Evolutionary conservation across 2,888 invertebrate species (phyloP), one percentile per base, ranked within the genome.

Genomic region (Sycophila texana): DNA sequence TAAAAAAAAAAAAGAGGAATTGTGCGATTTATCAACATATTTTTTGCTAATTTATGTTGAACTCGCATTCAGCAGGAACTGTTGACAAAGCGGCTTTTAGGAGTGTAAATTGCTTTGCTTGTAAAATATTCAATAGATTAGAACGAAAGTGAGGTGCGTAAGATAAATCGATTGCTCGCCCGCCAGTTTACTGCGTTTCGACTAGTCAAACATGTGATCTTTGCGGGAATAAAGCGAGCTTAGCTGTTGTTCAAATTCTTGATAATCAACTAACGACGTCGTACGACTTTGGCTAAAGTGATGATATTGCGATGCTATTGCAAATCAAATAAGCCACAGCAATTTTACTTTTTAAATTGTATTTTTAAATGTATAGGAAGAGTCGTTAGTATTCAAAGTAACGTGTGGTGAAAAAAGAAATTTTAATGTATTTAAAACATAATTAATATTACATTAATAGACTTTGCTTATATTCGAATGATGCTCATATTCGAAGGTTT

Each of bases 151-250:
- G 77, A 77, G 61, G 47, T 67, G 39, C 39, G 39, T 39, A 39
- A 39, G 39, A 39, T 39, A 39, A 39, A 39, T 7, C 39, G 39
- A 39, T 10, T 57, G 61, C 61, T 74, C 67, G 47, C 60, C 63
- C 68, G 57, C 63, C 55, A 57, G 68, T 74, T 63, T 68, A 20
- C 51, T 68, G 55, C 66, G 67, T 79, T 72, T 75, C 60, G 72
- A 74, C 80, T 80, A 80, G 80, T 80, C 80, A 81, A 72, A 77
- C 57, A 71, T 81, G 81, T 81, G 77, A 74, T 77, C 63, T 63
- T 74, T 30, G 72, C 65, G 55, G 30, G 73, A 14, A 60, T 7
- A 74, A 53, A 74, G 73, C 60, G 68, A 74, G 58, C 61, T 80
- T 79, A 22, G 49, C 39, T 39, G 39, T 39, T 39, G 39, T 39